Percentiles rank a stretch among this genome's conserved stretches.
Conservation (phyloP, 2,113 vertebrate species). For the Motacilla tschutschensis region DNA sequence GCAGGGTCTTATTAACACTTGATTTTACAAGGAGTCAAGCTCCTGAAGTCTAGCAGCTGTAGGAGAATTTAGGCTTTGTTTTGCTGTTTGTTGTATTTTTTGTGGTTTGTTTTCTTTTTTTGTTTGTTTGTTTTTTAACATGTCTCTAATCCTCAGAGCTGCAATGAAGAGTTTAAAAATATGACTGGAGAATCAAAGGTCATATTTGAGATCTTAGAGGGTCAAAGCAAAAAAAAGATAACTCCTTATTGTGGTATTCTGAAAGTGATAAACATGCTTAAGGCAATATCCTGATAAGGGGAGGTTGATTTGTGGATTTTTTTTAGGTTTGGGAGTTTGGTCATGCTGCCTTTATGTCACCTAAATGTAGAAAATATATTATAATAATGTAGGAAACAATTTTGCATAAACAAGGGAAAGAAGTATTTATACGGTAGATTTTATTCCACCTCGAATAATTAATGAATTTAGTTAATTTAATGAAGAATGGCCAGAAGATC, state of each 20-base stretch:
- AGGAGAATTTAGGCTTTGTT: not conserved
- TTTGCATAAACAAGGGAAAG: not conserved
- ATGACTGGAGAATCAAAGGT: not conserved
- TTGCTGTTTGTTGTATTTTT: not conserved
- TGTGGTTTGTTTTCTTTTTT: not conserved
- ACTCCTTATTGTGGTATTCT: not conserved
- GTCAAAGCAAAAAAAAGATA: not conserved
- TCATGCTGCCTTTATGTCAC: not conserved
- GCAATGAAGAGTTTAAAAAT: conserved; percentile 15
- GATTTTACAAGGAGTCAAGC: not conserved
- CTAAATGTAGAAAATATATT: not conserved
- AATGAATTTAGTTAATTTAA: not conserved
- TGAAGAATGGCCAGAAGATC: not conserved
- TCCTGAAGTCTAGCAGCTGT: not conserved
- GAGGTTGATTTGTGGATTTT: not conserved
- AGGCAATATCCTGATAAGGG: not conserved
- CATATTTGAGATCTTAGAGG: not conserved
- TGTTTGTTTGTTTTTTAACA: not conserved
- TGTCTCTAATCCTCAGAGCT: conserved; percentile 10
- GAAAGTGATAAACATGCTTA: not conserved
- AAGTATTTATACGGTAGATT: not conserved
- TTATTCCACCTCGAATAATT: not conserved
- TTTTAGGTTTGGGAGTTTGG: not conserved
- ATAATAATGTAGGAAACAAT: not conserved
- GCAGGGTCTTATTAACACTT: not conserved